Conservation (phyloP, 2,888 invertebrate species). For the Dilophus febrilis region DNA sequence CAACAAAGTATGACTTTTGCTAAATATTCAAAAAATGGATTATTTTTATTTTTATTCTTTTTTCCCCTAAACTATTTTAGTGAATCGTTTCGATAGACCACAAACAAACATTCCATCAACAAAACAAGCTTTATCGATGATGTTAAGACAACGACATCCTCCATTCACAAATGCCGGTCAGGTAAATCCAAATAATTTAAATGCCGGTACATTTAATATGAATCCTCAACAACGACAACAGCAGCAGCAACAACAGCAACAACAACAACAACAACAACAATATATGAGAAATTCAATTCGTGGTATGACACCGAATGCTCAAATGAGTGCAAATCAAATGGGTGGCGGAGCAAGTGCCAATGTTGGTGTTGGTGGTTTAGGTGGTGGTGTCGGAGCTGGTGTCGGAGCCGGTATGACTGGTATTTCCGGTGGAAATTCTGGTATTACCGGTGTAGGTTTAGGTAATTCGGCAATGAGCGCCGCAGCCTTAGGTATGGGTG, state of each 20-base stretch:
- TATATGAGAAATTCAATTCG: conserved; percentile 20
- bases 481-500: not conserved
- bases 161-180: conserved; percentile 8
- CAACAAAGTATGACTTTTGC: conserved; percentile 14
- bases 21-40: not conserved
- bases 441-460: conserved; percentile 23
- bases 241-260: conserved; percentile 24
- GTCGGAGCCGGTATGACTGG: no score
- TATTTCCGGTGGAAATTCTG: conserved; percentile 8
- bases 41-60: not conserved
- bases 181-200: conserved; percentile 23
- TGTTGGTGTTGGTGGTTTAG: conserved; percentile 22
- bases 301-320: conserved; percentile 9
- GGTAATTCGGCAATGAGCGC: conserved; percentile 7
- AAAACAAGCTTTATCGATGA: conserved; percentile 72
- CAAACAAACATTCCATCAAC: conserved; percentile 55
- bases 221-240: conserved; percentile 18
- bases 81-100: conserved; percentile 30
- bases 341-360: conserved; percentile 5
- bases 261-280: conserved; percentile 21
- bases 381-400: conserved; percentile 7
- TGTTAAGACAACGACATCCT: conserved; percentile 64
- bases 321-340: conserved; percentile 2
- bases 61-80: conserved; percentile 15
- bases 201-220: conserved; percentile 18